Conservation (phyloP, 2,888 invertebrate genomes). For the Deroplatys truncata region DNA sequence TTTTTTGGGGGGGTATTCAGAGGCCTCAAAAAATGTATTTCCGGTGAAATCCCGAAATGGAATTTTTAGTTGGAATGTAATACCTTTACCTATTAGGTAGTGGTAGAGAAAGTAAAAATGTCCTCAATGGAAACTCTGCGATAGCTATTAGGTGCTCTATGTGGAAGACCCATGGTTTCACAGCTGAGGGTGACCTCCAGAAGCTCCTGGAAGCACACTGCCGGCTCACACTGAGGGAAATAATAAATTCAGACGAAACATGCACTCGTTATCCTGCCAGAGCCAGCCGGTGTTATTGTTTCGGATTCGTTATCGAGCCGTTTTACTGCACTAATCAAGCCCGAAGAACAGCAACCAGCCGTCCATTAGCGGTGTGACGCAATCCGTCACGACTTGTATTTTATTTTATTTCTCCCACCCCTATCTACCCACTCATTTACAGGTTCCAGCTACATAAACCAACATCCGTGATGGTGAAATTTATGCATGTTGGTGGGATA, state of each 20-base stretch:
- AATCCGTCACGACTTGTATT: neutral
- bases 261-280: neutral
- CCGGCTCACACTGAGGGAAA: conserved; percentile 10
- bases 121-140: too few species aligned
- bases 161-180: too few species aligned
- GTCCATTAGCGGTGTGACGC: neutral
- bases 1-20: too few species aligned
- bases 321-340: neutral
- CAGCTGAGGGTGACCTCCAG: neutral
- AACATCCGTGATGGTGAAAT: neutral
- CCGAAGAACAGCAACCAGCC: neutral
- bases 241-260: conserved; percentile 18
- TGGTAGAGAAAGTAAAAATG: too few species aligned
- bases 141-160: too few species aligned
- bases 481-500: neutral
- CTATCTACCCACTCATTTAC: neutral
- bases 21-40: too few species aligned
- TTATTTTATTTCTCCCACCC: neutral
- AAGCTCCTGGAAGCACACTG: neutral
- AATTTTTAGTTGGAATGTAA: too few species aligned
- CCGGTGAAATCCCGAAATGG: too few species aligned
- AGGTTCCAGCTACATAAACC: neutral
- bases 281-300: neutral
- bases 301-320: neutral
- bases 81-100: too few species aligned